Percentiles rank a stretch among this genome's conserved stretches.
phyloP scores from a whole-genome alignment of 35 echinoderm and acorn worm species.

The Strongylocentrotus purpuratus region DNA sequence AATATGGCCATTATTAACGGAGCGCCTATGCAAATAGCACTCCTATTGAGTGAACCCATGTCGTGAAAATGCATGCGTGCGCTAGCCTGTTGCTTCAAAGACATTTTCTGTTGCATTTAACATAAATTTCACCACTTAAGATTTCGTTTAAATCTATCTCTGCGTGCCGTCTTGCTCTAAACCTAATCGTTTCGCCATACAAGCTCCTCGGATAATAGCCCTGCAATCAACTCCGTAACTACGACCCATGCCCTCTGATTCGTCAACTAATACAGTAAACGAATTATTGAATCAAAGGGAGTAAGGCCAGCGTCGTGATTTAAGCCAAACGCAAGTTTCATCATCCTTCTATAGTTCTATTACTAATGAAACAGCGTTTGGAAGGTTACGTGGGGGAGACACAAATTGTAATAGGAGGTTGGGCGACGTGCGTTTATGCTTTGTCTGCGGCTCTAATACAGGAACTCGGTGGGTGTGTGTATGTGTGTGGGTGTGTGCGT shows the following conservation, averaged over 20 bases:
- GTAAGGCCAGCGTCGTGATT: background rate
- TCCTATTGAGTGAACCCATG: background rate
- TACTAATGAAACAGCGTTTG: background rate
- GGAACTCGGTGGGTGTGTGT: background rate
- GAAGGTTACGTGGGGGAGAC: background rate
- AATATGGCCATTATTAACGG: background rate
- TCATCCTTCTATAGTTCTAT: background rate
- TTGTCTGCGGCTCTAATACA: background rate
- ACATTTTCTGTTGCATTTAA: background rate
- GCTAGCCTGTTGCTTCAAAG: background rate
- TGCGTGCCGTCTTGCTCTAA: background rate
- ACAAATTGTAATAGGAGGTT: background rate
- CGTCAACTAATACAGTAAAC: background rate
- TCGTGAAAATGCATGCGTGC: background rate
- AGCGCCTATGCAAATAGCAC: background rate
- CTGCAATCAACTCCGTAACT: no score
- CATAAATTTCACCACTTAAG: background rate
- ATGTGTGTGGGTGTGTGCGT: background rate
- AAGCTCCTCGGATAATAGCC: background rate
- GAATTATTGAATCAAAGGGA: background rate
- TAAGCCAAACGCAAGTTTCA: background rate
- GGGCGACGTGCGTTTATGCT: background rate
- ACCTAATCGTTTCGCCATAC: background rate
- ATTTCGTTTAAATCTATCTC: background rate
- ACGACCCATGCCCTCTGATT: background rate